Conservation (phyloP, 2,888 invertebrate genomes). For the Drosophila nigricruria region DNA sequence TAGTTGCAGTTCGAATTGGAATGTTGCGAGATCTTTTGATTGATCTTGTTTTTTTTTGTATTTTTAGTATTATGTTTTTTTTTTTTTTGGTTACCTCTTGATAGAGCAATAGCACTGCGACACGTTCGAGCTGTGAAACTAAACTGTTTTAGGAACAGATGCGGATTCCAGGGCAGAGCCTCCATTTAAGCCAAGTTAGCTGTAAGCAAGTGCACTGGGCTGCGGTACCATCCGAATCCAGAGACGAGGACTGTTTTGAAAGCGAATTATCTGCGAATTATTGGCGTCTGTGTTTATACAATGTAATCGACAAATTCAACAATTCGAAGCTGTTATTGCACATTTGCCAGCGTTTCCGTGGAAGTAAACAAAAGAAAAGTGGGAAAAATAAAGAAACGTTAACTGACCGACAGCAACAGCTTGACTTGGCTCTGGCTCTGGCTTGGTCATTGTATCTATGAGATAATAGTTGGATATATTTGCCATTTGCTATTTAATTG, state of each 20-base stretch:
- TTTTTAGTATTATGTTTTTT: neutral
- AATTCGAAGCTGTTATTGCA: slow-evolving; percentile 68
- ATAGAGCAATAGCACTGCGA: slow-evolving; percentile 13
- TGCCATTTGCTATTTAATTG: slow-evolving; percentile 61
- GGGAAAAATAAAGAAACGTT: slow-evolving; percentile 27
- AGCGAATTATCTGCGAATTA: slow-evolving; percentile 36
- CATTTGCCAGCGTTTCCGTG: slow-evolving; percentile 49
- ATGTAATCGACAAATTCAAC: slow-evolving; percentile 70
- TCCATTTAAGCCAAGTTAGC: slow-evolving; percentile 10
- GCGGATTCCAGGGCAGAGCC: slow-evolving; percentile 6
- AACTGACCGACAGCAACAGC: slow-evolving; percentile 3
- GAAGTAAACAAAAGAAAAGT: slow-evolving; percentile 54
- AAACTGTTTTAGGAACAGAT: slow-evolving; percentile 33
- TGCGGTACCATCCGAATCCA: slow-evolving; percentile 44
- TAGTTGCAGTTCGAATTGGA: slow-evolving; percentile 1
- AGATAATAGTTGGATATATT: slow-evolving; percentile 7
- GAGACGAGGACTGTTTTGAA: slow-evolving; percentile 59
- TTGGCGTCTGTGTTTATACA: slow-evolving; percentile 71
- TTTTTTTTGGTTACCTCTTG: neutral
- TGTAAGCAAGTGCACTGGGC: slow-evolving; percentile 21
- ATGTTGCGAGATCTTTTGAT: neutral
- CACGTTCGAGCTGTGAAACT: slow-evolving; percentile 39
- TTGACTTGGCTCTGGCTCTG: neutral
- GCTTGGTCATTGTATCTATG: slow-evolving; percentile 14
- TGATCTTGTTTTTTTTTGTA: neutral